A percentile compares a stretch with the other conserved stretches of the same genome.
phyloP scores from a whole-genome alignment of 1,140 invertebrate genomes.

The Eumeta japonica region DNA sequence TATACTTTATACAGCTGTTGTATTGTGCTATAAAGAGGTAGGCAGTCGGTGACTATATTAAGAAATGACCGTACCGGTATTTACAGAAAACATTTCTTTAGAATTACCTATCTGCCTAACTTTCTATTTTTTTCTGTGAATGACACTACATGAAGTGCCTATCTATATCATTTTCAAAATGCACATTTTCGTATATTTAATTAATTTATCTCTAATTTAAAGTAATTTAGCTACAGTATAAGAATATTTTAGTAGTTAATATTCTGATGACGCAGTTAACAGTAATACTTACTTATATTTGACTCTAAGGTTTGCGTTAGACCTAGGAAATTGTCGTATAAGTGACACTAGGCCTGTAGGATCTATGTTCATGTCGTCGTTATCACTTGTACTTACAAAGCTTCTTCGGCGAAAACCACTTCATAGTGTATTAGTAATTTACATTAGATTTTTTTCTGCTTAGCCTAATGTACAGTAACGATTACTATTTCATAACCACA shows the following conservation, averaged over 20 bases:
- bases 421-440: conserved; percentile 24
- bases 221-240: neutral
- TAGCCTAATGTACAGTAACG: conserved; percentile 24
- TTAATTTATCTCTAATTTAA: neutral
- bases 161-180: neutral
- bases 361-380: conserved; percentile 36
- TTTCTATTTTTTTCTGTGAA: neutral
- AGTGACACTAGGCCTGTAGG: conserved; percentile 40
- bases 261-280: conserved; percentile 19
- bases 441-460: conserved; percentile 6
- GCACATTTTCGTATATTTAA: no score
- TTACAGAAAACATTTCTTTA: neutral
- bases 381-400: conserved; percentile 33
- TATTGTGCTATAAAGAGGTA: no score
- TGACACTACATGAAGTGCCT: neutral
- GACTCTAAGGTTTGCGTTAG: conserved; percentile 31
- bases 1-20: no score
- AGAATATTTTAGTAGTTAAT: conserved; percentile 27
- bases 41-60: no score
- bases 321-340: conserved; percentile 39
- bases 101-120: neutral
- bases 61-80: neutral
- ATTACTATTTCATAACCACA: conserved; percentile 14
- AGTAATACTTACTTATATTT: neutral
- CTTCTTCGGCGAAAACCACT: conserved; percentile 29